Conservation (phyloP, 2,113 vertebrate species). For the Pituophis catenifer region DNA sequence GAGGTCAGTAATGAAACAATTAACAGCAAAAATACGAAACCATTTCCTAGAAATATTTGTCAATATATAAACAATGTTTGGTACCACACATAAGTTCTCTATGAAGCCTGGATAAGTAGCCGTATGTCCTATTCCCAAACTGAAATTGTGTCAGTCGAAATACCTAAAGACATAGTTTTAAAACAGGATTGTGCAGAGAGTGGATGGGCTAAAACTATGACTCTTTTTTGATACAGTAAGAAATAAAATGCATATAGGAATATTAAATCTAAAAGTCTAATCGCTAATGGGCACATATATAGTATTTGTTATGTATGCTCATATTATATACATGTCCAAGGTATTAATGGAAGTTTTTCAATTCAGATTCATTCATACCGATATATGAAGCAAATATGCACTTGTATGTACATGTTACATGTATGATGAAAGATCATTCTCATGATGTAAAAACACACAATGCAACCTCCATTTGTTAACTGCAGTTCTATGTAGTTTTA, state of each 20-base stretch:
- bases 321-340: neutral
- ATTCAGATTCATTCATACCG: constrained; percentile 2
- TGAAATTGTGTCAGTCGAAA: constrained; percentile 73
- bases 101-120: constrained; percentile 77
- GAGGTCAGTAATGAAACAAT: constrained; percentile 84
- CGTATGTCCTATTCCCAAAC: constrained; percentile 79
- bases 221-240: constrained; percentile 16
- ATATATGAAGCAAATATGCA: neutral
- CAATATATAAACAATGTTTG: constrained; percentile 85
- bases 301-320: neutral
- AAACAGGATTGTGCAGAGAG: constrained; percentile 58
- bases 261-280: neutral
- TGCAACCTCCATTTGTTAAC: neutral
- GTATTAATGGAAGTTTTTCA: neutral
- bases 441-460: neutral
- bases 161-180: constrained; percentile 70
- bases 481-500: neutral
- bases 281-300: constrained; percentile 10
- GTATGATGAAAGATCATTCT: neutral
- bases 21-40: constrained; percentile 84
- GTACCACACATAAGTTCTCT: constrained; percentile 82
- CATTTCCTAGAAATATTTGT: constrained; percentile 85
- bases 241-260: constrained; percentile 16
- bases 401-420: neutral
- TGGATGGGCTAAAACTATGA: constrained; percentile 55